Base-by-base conservation (phyloP, 2,888 invertebrate species). In the Sarcophaga variegata region DNA sequence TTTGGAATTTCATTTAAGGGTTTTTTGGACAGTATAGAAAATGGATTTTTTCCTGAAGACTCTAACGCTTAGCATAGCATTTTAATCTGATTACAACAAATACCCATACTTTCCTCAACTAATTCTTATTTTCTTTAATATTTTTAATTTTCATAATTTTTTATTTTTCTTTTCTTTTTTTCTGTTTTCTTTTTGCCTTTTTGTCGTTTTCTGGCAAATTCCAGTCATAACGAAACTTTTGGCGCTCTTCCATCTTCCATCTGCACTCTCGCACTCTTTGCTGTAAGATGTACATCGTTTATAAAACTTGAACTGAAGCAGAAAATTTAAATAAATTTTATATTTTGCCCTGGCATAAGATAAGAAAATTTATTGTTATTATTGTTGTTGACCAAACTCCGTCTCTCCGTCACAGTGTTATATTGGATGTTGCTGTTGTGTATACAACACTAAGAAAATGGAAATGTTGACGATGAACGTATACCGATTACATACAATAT, bases 281-380 rank as follows among this genome's bases (percentile, higher is more conserved):
- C 37, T 37, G 37, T 37, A 37, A 2, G 37, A 37, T 2, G 37
- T 49, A 67, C 37, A 70, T 79, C 78, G 71, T 81, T 82, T 84
- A 81, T 84, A 66, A 82, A 82, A 81, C 81, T 76, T 69, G 81
- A 79, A 82, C 84, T 87, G 84, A 87, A 82, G 87, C 87, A 82
- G 84, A 87, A 87, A 87, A 87, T 87, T 87, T 87, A 84, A 87
- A 87, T 87, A 87, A 87, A 87, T 84, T 37, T 87, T 81, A 87
- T 87, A 87, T 82, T 87, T 87, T 84, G 81, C 82, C 20, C 77
- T 72, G 81, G 81, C 82, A 80, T 37, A n/a, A 84, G 84, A 84
- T 82, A 87, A 87, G 87, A 69, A 84, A 82, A 87, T 84, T 87
- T 87, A 81, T 87, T 83, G 76, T 86, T 86, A 75, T 86, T 83